These are phyloP conservation scores for Uria lomvia DNA, from an alignment of 2,113 vertebrate species.

Conservation along the genomic window DNA sequence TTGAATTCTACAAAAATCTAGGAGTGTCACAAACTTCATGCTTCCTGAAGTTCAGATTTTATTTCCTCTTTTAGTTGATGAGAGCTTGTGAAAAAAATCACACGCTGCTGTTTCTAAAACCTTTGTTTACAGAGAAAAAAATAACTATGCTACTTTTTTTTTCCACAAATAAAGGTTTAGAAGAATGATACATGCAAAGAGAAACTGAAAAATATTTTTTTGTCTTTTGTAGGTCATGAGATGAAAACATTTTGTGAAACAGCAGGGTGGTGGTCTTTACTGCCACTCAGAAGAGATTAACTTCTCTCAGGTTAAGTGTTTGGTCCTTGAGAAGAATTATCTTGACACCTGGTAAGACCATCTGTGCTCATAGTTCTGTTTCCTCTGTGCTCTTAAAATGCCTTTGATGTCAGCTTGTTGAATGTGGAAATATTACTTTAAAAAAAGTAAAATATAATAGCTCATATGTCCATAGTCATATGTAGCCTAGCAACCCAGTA, in stretches of 20 bases:
- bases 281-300: neutral
- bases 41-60: neutral
- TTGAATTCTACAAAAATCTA: neutral
- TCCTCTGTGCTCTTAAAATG: neutral
- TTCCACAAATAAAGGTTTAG: neutral
- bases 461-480: neutral
- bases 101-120: neutral
- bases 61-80: neutral
- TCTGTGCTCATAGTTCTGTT: neutral
- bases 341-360: neutral
- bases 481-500: neutral
- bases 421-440: neutral
- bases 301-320: neutral
- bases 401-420: neutral
- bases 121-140: neutral
- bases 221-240: neutral
- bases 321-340: neutral
- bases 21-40: neutral
- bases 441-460: neutral
- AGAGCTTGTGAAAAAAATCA: neutral
- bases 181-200: neutral
- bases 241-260: neutral
- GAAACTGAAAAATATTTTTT: neutral
- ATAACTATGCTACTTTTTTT: neutral
- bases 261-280: neutral